Percentiles rank a stretch among this genome's conserved stretches.
Evolutionary conservation across 2,797 vertebrate species (phyloP).

Genomic region (Muscicapa comitata): DNA sequence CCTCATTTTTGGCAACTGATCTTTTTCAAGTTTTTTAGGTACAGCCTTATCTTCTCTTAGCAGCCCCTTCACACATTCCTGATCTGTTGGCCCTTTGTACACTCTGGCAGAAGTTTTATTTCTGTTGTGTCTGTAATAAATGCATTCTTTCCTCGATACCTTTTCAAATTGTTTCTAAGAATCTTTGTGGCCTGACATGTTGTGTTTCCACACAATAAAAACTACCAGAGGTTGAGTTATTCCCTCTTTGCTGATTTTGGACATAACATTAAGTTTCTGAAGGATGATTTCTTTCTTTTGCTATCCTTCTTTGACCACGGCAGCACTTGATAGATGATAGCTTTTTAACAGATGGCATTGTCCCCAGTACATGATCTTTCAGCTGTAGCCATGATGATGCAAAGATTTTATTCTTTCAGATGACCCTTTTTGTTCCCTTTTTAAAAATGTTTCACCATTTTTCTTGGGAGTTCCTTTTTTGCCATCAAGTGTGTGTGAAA

Average conservation of each 20-base stretch:
- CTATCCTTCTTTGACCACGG: neutral
- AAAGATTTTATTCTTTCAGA: neutral
- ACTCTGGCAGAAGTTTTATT: neutral
- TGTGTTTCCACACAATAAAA: neutral
- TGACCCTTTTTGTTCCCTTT: neutral
- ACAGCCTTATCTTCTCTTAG: neutral
- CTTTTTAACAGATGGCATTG: neutral
- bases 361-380: neutral
- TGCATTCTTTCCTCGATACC: neutral
- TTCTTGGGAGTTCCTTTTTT: neutral
- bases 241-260: neutral
- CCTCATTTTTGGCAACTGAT: neutral
- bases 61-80: neutral
- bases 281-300: neutral
- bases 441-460: neutral
- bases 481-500: neutral
- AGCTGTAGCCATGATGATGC: neutral
- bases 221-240: neutral
- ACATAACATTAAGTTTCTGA: neutral
- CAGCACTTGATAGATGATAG: neutral
- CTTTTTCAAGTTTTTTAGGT: neutral
- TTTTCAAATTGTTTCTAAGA: neutral
- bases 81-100: neutral
- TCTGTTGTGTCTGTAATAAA: neutral
- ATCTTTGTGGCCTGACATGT: neutral